Percentiles rank a stretch among this genome's conserved stretches.
Evolutionary conservation across 2,113 vertebrate species (phyloP).

Genomic region (Atractosteus spatula): DNA sequence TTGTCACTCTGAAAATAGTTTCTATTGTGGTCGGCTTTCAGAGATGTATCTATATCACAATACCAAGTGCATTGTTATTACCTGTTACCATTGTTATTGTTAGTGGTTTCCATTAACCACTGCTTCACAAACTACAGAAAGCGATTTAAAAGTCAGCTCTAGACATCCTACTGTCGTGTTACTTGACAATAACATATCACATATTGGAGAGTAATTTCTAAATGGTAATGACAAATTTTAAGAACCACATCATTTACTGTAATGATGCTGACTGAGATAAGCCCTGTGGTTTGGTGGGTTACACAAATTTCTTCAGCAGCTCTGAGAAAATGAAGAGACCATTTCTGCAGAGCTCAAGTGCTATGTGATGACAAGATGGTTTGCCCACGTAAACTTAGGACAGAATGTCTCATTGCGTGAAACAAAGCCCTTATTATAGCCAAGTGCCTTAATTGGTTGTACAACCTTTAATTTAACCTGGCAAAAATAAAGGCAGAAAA

Average conservation of each 20-base stretch:
- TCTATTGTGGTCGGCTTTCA: not conserved
- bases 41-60: not conserved
- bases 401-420: conserved; percentile 5
- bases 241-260: no score
- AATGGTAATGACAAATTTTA: no score
- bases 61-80: not conserved
- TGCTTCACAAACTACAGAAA: no score
- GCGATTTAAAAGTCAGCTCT: no score
- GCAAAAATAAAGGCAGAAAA: not conserved
- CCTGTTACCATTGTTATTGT: not conserved
- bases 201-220: no score
- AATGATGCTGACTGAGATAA: no score
- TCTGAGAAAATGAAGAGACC: not conserved
- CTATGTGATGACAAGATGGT: not conserved
- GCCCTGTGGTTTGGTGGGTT: not conserved
- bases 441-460: conserved; percentile 23
- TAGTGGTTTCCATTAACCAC: no score
- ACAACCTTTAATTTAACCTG: not conserved
- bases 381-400: not conserved
- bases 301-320: not conserved
- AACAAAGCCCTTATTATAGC: conserved; percentile 4
- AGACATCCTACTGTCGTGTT: no score
- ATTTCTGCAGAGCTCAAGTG: not conserved
- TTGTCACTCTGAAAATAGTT: not conserved
- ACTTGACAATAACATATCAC: no score